A percentile compares a stretch with the other conserved stretches of the same genome.
These are phyloP conservation scores for Eupristina koningsbergeri DNA, from an alignment of 1,140 invertebrate genomes.

Conservation along the genomic window DNA sequence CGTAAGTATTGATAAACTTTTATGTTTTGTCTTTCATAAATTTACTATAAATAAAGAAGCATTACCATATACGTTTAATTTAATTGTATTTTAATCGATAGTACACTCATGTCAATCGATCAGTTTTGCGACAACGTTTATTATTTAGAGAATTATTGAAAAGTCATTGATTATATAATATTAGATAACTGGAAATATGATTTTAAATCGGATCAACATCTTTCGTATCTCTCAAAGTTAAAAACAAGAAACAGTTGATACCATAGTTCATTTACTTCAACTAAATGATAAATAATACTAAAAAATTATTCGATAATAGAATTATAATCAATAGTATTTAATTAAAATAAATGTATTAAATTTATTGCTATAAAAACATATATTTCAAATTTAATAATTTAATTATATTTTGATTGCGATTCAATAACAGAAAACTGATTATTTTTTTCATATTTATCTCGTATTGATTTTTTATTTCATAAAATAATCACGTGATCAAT, in stretches of 20 bases:
- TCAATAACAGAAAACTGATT: background rate
- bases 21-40: background rate
- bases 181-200: background rate
- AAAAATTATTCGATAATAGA: background rate
- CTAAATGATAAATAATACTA: background rate
- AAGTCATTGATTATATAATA: background rate
- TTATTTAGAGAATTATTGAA: background rate
- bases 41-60: background rate
- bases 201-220: background rate
- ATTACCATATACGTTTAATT: too few relatives aligned
- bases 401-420: background rate
- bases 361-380: background rate
- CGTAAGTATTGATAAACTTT: slow-evolving; percentile 72
- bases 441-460: background rate
- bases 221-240: background rate
- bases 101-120: too few relatives aligned
- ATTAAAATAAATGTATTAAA: background rate
- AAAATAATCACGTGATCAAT: too few relatives aligned
- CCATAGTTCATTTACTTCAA: background rate
- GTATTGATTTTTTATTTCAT: background rate
- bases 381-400: background rate
- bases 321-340: slow-evolving; percentile 9
- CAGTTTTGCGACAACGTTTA: background rate
- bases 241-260: background rate
- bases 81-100: too few relatives aligned